These are phyloP conservation scores for Drosophila nigrodunni DNA, from an alignment of 1,140 invertebrate species.

Conservation along the genomic window DNA sequence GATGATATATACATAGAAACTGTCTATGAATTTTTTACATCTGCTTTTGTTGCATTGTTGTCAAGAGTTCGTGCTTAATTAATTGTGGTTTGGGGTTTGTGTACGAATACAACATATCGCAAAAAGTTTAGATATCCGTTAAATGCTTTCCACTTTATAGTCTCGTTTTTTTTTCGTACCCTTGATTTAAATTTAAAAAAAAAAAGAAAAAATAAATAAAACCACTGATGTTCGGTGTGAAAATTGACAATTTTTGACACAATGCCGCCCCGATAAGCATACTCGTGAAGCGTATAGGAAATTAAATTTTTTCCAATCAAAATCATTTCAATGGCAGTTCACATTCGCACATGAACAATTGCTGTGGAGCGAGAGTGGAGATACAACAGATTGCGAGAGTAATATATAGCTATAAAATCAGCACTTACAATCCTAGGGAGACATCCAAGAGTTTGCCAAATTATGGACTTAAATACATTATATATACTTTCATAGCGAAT, in stretches of 20 bases:
- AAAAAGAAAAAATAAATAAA: constrained; percentile 24
- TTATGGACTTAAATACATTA: too few species aligned
- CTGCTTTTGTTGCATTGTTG: constrained; percentile 46
- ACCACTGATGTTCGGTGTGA: constrained; percentile 13
- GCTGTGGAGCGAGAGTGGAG: background rate
- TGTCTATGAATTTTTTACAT: constrained; percentile 55
- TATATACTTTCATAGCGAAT: too few species aligned
- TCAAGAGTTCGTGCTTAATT: constrained; percentile 67
- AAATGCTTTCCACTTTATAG: constrained; percentile 31
- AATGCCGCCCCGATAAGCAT: constrained; percentile 72
- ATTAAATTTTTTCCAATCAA: constrained; percentile 84
- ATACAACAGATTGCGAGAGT: background rate
- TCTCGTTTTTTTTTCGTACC: constrained; percentile 18
- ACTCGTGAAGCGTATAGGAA: constrained; percentile 79
- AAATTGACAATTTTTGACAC: constrained; percentile 68
- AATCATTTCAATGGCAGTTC: constrained; percentile 80
- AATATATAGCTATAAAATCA: constrained; percentile 50
- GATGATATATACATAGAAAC: constrained; percentile 17
- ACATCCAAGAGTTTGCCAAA: constrained; percentile 28
- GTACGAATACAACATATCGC: constrained; percentile 28
- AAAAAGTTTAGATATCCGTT: constrained; percentile 78
- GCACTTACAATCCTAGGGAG: constrained; percentile 13
- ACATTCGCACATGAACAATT: constrained; percentile 33
- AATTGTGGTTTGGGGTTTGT: constrained; percentile 75
- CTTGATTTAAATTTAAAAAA: constrained; percentile 75